These are phyloP conservation scores for Eupithecia vulgata DNA, from an alignment of 2,888 invertebrate genomes.

Conservation along the genomic window DNA sequence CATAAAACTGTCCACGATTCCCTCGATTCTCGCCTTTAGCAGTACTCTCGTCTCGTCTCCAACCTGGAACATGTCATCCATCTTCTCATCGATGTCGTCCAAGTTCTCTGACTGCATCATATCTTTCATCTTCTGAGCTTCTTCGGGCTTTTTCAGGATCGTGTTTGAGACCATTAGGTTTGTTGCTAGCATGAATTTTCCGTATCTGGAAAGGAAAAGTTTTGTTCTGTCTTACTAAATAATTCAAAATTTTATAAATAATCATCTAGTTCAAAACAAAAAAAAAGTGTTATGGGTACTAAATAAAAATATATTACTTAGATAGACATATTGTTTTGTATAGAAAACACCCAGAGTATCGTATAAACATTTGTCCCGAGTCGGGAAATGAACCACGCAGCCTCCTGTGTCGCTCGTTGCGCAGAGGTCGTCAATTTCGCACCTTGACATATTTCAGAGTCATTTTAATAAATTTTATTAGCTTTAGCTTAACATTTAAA, in stretches of 20 bases:
- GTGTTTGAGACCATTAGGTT: constrained; percentile 41
- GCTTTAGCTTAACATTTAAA: not conserved
- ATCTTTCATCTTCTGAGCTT: constrained; percentile 40
- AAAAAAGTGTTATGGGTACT: too few relatives aligned
- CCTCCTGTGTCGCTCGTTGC: not conserved
- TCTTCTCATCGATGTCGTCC: not conserved
- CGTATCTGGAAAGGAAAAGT: constrained; percentile 33
- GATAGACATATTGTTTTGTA: not conserved
- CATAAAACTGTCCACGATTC: not conserved
- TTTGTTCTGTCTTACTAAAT: not conserved
- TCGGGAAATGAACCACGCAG: not conserved
- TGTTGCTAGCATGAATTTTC: constrained; percentile 42
- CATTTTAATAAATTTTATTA: not conserved
- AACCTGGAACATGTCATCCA: not conserved
- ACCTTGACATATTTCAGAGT: not conserved
- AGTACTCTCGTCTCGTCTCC: not conserved
- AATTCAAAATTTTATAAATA: too few relatives aligned
- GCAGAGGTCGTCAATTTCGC: not conserved
- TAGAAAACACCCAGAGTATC: not conserved
- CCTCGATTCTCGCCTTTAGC: not conserved
- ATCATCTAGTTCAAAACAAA: too few relatives aligned
- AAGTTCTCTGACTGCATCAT: not conserved
- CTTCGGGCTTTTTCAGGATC: constrained; percentile 45
- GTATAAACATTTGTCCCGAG: not conserved
- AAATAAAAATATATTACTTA: not conserved